phyloP scores from a whole-genome alignment of 2,113 vertebrate species.

The Pao palembangensis region DNA sequence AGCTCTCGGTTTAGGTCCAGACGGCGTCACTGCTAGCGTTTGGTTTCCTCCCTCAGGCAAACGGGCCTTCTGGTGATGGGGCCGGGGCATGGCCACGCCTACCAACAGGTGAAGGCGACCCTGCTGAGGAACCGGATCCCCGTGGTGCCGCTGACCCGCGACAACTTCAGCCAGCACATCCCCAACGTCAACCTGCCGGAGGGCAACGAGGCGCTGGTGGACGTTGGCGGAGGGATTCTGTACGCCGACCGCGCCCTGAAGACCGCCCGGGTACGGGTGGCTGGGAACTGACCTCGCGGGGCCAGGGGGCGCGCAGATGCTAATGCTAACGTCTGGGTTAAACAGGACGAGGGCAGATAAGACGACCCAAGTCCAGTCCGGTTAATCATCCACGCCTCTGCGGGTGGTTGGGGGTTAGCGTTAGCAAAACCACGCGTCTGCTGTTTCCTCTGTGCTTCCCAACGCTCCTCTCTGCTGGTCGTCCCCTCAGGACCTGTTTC shows the following conservation, averaged over 20 bases:
- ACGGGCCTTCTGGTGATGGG: constrained; percentile 84
- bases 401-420: not conserved
- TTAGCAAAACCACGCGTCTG: not conserved
- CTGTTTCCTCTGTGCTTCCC: too few species aligned
- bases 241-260: constrained; percentile 82
- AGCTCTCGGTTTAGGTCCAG: too few species aligned
- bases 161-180: constrained; percentile 71
- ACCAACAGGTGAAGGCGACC: constrained; percentile 64
- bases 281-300: not conserved
- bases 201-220: constrained; percentile 77
- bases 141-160: constrained; percentile 52
- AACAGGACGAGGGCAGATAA: too few species aligned
- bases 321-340: too few species aligned
- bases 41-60: constrained; percentile 51
- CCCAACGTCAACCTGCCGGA: constrained; percentile 70
- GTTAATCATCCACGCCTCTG: too few species aligned
- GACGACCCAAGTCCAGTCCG: too few species aligned
- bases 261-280: constrained; percentile 77
- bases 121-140: constrained; percentile 68
- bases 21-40: too few species aligned
- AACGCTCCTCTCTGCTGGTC: too few species aligned
- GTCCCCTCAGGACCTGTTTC: constrained; percentile 80
- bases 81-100: constrained; percentile 52
- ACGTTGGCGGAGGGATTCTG: constrained; percentile 80
- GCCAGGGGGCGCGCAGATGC: too few species aligned